Conservation (phyloP, 2,888 invertebrate species). For the Pycnomerus fuliginosus region DNA sequence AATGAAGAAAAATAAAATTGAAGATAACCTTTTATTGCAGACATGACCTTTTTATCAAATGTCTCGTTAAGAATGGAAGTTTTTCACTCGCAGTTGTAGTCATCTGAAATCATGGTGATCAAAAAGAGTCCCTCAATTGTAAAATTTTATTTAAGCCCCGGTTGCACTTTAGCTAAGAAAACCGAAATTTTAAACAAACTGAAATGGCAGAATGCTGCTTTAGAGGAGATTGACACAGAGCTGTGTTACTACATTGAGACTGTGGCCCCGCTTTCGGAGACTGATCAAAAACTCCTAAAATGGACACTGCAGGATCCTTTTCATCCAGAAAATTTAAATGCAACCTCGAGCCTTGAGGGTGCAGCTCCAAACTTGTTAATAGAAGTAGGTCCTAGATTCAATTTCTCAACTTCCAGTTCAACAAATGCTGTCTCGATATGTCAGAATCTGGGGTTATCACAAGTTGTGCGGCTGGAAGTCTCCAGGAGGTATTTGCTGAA, state of each 20-base stretch:
- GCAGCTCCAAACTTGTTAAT: constrained; percentile 59
- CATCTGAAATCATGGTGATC: too few relatives aligned
- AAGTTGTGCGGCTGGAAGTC: constrained; percentile 78
- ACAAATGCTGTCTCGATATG: constrained; percentile 96
- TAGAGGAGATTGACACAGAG: constrained; percentile 67
- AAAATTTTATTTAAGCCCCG: constrained; percentile 63
- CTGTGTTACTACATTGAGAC: constrained; percentile 79
- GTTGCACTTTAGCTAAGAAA: constrained; percentile 61
- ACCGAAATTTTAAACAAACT: constrained; percentile 60
- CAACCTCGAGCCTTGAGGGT: constrained; percentile 55
- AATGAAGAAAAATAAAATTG: too few relatives aligned
- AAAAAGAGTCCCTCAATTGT: constrained; percentile 46
- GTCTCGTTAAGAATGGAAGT: too few relatives aligned
- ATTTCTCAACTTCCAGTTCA: constrained; percentile 94
- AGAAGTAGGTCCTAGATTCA: constrained; percentile 91
- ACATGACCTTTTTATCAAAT: not conserved
- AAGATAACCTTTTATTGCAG: not conserved
- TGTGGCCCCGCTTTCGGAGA: constrained; percentile 56
- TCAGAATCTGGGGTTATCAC: constrained; percentile 73
- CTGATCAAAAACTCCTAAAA: constrained; percentile 65
- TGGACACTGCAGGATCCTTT: constrained; percentile 81
- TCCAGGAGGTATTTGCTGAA: constrained; percentile 74
- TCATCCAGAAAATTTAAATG: constrained; percentile 59
- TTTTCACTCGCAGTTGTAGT: not conserved
- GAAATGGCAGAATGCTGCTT: constrained; percentile 51